Evolutionary conservation across 2,113 vertebrate species (phyloP).

Genomic region (Ictalurus furcatus): DNA sequence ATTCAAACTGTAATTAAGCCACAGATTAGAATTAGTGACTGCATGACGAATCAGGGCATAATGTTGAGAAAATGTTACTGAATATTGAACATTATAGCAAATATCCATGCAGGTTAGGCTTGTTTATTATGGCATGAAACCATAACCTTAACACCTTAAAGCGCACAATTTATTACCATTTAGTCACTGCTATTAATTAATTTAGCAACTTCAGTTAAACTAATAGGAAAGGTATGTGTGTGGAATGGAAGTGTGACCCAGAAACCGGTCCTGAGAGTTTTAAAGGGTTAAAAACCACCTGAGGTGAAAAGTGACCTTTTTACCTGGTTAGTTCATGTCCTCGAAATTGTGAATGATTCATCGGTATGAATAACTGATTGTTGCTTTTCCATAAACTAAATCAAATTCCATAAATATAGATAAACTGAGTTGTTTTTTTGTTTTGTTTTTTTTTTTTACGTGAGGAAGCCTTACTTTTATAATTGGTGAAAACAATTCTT

Average conservation of each 20-base stretch:
- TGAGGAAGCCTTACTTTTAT: not conserved
- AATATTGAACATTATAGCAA: slow-evolving; percentile 4
- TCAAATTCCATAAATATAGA: not conserved
- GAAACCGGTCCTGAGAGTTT: not conserved
- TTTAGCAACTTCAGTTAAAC: not conserved
- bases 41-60: slow-evolving; percentile 65
- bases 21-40: slow-evolving; percentile 71
- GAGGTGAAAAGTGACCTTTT: not conserved
- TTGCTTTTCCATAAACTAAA: not conserved
- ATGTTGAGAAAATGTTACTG: slow-evolving; percentile 35
- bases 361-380: not conserved
- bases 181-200: not conserved
- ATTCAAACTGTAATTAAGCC: slow-evolving; percentile 78
- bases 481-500: not conserved
- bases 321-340: not conserved
- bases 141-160: not conserved
- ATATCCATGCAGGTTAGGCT: not conserved
- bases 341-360: not conserved
- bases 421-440: not conserved
- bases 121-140: not conserved
- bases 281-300: not conserved
- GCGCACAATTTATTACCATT: not conserved
- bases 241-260: not conserved
- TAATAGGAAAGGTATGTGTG: not conserved
- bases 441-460: not conserved